Evolutionary conservation across 1,140 invertebrate species (phyloP), one percentile per base, ranked within the genome.

Genomic region (Anagrus nilaparvatae): DNA sequence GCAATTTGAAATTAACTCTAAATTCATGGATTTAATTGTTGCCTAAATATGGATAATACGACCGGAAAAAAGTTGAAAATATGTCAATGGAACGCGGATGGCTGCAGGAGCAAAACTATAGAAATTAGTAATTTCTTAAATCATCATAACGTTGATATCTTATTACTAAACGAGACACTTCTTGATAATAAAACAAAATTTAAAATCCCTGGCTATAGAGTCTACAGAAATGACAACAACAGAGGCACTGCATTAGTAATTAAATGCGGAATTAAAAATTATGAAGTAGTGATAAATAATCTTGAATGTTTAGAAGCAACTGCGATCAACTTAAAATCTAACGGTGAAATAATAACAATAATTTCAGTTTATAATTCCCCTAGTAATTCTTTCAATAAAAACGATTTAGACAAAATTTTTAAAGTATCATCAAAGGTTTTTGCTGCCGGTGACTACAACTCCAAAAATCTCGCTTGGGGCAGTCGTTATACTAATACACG

Each of bases 321-420:
- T 1, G 36, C 24, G 6, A 28, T 38, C n/a, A 38, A 18, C 27
- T 28, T 38, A 28, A 38, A 38, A 38, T 3, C 9, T 12, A 14
- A 17, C 16, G 36, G 25, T 12, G 12, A 14, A 5, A 19, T 18
- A 18, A 28, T 38, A 3, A 9, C 25, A 1, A 19, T 38, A 3
- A 24, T 36, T 3, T 24, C 34, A 14, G 29, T 12, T 1, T 38
- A 38, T 19, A 38, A 38, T 12, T 38, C 36, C 1, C 38, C 38
- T 5, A 14, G 8, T 1, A 24, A 10, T 8, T 21, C 19, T 20
- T 23, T 40, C 10, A 32, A 40, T 9, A 40, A 30, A 21, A 31
- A 21, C 14, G 38, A 40, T 5, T 24, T 29, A 2, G 14, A 40
- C 21, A 40, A 40, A 21, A 31, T 40, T 3, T 40, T 40, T 23